These are phyloP conservation scores for Yponomeuta plumbellus DNA, from an alignment of 2,888 invertebrate species.

Conservation along the genomic window DNA sequence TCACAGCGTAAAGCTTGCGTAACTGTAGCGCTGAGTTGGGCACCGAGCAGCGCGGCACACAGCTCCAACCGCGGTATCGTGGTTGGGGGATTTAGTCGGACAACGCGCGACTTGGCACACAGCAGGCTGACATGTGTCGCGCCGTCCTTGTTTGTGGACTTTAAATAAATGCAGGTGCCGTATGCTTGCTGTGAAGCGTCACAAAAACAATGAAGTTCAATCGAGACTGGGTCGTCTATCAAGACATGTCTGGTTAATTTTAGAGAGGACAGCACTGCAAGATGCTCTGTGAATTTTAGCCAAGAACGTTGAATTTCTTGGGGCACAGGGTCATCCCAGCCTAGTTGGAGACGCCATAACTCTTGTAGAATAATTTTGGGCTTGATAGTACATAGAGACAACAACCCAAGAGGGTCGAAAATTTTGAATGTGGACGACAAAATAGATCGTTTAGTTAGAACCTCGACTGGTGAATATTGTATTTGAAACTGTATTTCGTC, in stretches of 20 bases:
- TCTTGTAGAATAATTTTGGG: constrained; percentile 11
- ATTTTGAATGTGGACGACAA: neutral
- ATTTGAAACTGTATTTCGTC: neutral
- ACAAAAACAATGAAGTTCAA: constrained; percentile 1
- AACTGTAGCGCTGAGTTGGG: neutral
- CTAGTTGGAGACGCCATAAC: neutral
- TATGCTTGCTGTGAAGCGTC: neutral
- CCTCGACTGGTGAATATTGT: neutral
- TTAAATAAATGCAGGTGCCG: neutral
- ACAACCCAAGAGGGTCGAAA: neutral
- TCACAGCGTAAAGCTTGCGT: neutral
- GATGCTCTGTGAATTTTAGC: too few species aligned
- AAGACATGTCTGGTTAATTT: too few species aligned
- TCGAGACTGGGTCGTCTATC: too few species aligned
- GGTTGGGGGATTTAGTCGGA: too few species aligned
- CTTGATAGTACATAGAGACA: neutral
- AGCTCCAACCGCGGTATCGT: neutral
- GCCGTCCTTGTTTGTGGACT: neutral
- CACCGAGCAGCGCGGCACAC: neutral
- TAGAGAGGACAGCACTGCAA: too few species aligned
- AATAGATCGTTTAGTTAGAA: neutral
- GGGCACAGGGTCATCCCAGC: too few species aligned
- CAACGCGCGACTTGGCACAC: too few species aligned
- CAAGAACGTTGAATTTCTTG: too few species aligned
- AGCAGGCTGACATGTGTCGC: too few species aligned